Percentiles rank a stretch among this genome's conserved stretches.
Conservation (phyloP, 1,140 invertebrate species). For the Nebria ingens region DNA sequence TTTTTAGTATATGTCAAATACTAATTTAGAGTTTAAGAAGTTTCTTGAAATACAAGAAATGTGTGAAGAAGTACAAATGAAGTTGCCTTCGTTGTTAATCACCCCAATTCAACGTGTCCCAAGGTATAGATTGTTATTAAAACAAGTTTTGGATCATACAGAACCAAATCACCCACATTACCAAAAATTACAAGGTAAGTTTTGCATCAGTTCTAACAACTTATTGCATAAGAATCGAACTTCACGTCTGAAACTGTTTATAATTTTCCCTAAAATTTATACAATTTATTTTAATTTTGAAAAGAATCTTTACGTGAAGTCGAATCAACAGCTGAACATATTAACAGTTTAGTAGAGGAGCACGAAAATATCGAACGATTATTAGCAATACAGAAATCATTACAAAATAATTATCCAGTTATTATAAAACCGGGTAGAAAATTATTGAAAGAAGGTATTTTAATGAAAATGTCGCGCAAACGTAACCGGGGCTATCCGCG, state of each 20-base stretch:
- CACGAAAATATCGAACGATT: constrained; percentile 61
- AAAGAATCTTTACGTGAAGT: constrained; percentile 55
- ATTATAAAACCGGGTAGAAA: constrained; percentile 57
- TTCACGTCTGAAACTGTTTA: neutral
- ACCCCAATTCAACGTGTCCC: constrained; percentile 67
- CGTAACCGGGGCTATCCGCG: constrained; percentile 33
- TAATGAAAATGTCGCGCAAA: constrained; percentile 51
- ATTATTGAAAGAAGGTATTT: constrained; percentile 56
- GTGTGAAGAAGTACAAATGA: constrained; percentile 56
- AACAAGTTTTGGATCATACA: constrained; percentile 55
- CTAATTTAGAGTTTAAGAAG: constrained; percentile 44
- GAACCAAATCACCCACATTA: constrained; percentile 47
- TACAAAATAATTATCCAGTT: constrained; percentile 46
- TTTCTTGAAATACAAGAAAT: constrained; percentile 56
- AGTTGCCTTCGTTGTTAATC: constrained; percentile 59
- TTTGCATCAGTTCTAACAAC: neutral
- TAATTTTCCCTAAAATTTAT: constrained; percentile 1
- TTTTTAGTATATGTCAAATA: constrained; percentile 46
- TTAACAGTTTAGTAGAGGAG: constrained; percentile 58
- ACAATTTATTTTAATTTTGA: constrained; percentile 20
- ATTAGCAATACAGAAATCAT: constrained; percentile 52
- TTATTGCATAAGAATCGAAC: too few relatives aligned
- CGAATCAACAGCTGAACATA: constrained; percentile 54
- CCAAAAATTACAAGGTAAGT: constrained; percentile 36
- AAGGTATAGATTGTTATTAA: constrained; percentile 59